Conservation (phyloP, 1,140 invertebrate species). For the Aphaenogaster rudis region DNA sequence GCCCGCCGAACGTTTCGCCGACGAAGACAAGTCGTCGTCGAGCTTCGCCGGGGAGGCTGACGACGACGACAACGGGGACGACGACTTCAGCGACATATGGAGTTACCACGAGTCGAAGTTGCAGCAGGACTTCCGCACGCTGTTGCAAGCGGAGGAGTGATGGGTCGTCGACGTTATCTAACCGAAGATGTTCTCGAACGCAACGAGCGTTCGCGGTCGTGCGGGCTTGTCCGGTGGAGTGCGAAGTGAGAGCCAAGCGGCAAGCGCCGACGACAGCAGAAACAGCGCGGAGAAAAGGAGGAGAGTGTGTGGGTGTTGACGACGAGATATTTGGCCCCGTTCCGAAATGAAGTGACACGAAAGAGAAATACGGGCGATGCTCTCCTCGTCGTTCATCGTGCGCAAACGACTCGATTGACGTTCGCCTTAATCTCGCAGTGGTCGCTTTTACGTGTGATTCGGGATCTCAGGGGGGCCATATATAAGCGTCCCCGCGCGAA, state of each 20-base stretch:
- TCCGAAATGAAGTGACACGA: conserved; percentile 14
- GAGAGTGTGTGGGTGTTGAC: conserved; percentile 34
- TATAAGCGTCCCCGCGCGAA: background rate
- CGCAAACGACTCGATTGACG: conserved; percentile 23
- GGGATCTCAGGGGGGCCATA: background rate
- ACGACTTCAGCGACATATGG: conserved; percentile 85
- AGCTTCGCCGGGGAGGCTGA: conserved; percentile 71
- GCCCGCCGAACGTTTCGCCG: conserved; percentile 65
- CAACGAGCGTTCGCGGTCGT: conserved; percentile 59
- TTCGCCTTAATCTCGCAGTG: background rate
- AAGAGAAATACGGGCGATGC: conserved; percentile 9
- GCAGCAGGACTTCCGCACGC: conserved; percentile 84
- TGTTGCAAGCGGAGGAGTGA: conserved; percentile 85
- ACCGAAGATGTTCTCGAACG: conserved; percentile 42
- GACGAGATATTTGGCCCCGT: background rate
- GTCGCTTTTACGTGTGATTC: conserved; percentile 26
- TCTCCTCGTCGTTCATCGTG: background rate
- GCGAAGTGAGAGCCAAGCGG: conserved; percentile 36
- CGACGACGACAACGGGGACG: conserved; percentile 73
- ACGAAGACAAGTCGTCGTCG: conserved; percentile 71
- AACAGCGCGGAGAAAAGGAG: background rate
- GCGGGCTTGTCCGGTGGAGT: background rate
- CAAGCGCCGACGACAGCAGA: background rate
- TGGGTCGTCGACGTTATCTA: conserved; percentile 34
- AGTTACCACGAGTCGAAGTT: conserved; percentile 85